A percentile compares a stretch with the other conserved stretches of the same genome.
These are phyloP conservation scores for Gorsachius magnificus DNA, from an alignment of 2,797 vertebrate genomes.

Conservation along the genomic window DNA sequence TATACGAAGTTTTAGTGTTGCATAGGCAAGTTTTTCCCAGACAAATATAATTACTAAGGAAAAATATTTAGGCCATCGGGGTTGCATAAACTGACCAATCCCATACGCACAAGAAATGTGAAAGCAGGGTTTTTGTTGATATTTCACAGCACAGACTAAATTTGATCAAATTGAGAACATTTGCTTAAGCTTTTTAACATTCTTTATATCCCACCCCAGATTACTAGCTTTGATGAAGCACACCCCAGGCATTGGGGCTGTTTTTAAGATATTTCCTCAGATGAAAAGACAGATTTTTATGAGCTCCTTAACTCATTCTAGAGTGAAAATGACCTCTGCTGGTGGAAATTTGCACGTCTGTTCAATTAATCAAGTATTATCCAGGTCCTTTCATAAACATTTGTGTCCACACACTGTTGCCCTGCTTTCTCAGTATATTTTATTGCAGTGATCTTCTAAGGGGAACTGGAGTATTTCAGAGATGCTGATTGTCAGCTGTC, in stretches of 20 bases:
- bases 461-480: background rate
- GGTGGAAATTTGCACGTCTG: conserved; percentile 15
- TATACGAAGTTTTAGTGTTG: background rate
- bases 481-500: background rate
- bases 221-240: background rate
- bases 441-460: background rate
- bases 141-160: background rate
- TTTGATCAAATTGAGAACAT: background rate
- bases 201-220: background rate
- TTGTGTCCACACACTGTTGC: background rate
- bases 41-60: background rate
- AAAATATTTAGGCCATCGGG: background rate
- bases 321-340: conserved; percentile 61
- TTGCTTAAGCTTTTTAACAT: background rate
- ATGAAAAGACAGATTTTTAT: background rate
- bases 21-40: background rate
- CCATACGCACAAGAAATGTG: background rate
- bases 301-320: background rate
- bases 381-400: background rate
- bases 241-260: background rate
- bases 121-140: background rate
- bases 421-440: background rate
- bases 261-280: background rate
- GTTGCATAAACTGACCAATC: background rate
- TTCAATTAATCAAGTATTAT: background rate